Evolutionary conservation across 1,140 invertebrate species (phyloP), one percentile per base, ranked within the genome.

Genomic region (Pseudoatta argentina): DNA sequence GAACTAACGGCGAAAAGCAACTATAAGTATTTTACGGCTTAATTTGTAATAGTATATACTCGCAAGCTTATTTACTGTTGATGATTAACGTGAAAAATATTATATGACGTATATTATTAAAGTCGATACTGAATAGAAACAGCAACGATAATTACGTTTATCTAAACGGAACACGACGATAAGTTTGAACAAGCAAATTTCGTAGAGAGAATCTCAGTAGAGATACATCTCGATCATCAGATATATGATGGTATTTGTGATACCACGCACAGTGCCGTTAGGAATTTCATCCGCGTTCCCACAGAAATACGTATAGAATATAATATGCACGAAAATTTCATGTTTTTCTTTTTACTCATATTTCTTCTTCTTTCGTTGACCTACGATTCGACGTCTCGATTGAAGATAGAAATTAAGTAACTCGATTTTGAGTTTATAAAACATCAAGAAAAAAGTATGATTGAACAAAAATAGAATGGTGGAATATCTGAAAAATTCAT

Each of bases 241-340:
- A 27, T 44, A 44, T 18, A 63, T 18, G 53, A 48, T 24, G 27
- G 79, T 53, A 63, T 66, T 67, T 55, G 39, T 63, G 21, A 64
- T 72, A 82, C n/a, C 55, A 51, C 27, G 34, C 51, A 34, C 18
- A 86, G 89, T 90, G 90, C 91, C 91, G 91, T 93, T 93, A 93
- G 91, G 92, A 92, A 93, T 93, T 91, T 92, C 88, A 89, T 90
- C 76, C 75, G 78, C 85, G 90, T 91, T 92, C 88, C 87, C 89
- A 88, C 77, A 92, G 71, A 75, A 89, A 83, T 79, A 89, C 61
- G 64, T 64, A 61, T 44, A 66, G 39, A 77, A 44, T 83, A 86
- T 79, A 86, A 44, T 79, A 86, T 59, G 86, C 57, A 63, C 39
- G 71, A 53, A 53, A 59, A 72, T 78, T 57, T 78, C 51, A 67